A percentile compares a stretch with the other conserved stretches of the same genome.
Conservation (phyloP, 2,797 vertebrate species). For the Mycteria americana region DNA sequence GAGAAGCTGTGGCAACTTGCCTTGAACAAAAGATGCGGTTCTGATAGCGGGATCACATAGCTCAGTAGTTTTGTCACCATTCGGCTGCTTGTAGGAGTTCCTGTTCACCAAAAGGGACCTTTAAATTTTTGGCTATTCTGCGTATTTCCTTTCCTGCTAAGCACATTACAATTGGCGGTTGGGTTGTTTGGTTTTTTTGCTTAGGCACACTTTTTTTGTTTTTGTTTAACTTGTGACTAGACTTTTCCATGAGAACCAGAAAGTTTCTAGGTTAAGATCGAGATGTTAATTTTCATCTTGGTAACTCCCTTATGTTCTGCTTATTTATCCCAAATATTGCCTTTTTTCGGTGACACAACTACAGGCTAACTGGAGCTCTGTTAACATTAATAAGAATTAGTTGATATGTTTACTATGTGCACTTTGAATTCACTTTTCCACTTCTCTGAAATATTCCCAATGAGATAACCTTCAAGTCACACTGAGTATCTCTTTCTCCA, state of each 20-base stretch:
- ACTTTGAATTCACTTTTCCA: neutral
- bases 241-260: neutral
- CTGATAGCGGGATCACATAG: neutral
- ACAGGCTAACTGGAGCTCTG: neutral
- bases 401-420: neutral
- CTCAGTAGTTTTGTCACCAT: neutral
- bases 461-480: neutral
- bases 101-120: slow-evolving; percentile 9
- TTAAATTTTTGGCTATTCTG: slow-evolving; percentile 13
- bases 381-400: neutral
- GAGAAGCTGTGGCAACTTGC: neutral
- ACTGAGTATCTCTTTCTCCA: neutral
- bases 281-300: neutral
- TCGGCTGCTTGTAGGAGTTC: neutral
- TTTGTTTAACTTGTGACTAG: neutral
- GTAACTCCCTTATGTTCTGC: neutral
- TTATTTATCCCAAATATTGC: neutral
- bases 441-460: neutral
- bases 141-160: neutral
- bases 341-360: neutral
- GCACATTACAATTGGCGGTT: neutral
- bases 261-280: neutral
- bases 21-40: slow-evolving; percentile 16
- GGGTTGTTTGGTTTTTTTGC: neutral
- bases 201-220: neutral